Base-by-base conservation (phyloP, 2,888 invertebrate genomes). In the Dione juno region DNA sequence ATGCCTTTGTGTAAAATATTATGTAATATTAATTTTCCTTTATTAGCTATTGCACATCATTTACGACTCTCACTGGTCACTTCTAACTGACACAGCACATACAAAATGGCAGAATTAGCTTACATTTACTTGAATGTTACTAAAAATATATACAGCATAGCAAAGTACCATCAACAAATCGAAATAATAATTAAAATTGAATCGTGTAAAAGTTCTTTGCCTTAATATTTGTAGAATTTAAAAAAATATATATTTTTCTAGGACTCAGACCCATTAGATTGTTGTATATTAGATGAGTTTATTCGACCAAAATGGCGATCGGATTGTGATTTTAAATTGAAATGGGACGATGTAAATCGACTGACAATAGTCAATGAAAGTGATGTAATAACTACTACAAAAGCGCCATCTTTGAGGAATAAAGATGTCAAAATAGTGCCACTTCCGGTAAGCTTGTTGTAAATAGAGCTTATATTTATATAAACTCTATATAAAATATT, bases 251-350 rank as follows among this genome's bases (percentile, higher is more conserved):
- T 3, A 35, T 16, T 16, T 54, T 67, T 74, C 28, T 41, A 79
- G 79, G 66, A 66, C 21, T 58, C 72, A 5, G 88, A 91, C 70
- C 88, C 90, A 0, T 72, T 92, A 0, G 84, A 88, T n/a, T 93
- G 93, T 72, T 92, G 93, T 67, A 87, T 91, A 37, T 76, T 92
- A 70, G 76, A 81, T 0, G 82, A 80, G 6, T 90, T 92, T 61
- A 86, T 93, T 6, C 66, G 80, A 3, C 82, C 85, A 0, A 68
- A 81, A 0, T 88, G 86, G 88, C 78, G 87, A 0, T 71, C 79
- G 0, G 85, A 89, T 14, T 92, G 93, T 50, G 82, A 77, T 40
- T 91, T 92, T 73, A 71, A 83, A 1, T 37, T 89, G 1, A 78
- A 70, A 0, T 92, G 91, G 87, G 76, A 80, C 14, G 77, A 70